phyloP scores from a whole-genome alignment of 2,888 invertebrate genomes.

The Drosophila peninsularis region DNA sequence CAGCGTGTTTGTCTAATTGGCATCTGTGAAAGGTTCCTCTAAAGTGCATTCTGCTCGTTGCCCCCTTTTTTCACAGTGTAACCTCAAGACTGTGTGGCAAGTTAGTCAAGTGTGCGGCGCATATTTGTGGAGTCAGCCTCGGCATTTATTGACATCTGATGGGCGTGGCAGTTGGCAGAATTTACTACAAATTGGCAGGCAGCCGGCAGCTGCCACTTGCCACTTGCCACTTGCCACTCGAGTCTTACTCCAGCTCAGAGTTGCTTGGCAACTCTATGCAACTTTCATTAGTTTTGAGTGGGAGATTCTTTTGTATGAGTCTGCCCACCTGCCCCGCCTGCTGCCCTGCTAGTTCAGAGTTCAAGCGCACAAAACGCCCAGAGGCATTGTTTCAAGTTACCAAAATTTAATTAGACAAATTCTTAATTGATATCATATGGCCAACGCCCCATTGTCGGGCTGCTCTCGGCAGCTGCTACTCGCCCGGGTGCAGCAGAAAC shows the following conservation, averaged over 20 bases:
- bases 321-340: not conserved
- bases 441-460: constrained; percentile 60
- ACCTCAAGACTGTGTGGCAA: constrained; percentile 33
- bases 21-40: constrained; percentile 32
- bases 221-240: constrained; percentile 40
- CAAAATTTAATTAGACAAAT: constrained; percentile 80
- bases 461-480: constrained; percentile 19
- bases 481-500: constrained; percentile 40
- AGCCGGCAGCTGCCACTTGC: constrained; percentile 30
- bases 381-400: constrained; percentile 74
- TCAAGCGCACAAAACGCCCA: constrained; percentile 68
- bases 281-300: constrained; percentile 70
- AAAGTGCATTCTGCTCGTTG: constrained; percentile 30
- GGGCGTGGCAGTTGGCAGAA: constrained; percentile 66
- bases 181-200: constrained; percentile 77
- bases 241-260: constrained; percentile 33
- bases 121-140: constrained; percentile 47
- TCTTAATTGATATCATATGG: constrained; percentile 81
- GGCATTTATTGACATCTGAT: constrained; percentile 75
- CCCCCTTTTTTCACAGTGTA: constrained; percentile 6
- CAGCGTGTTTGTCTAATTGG: constrained; percentile 68
- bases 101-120: constrained; percentile 58
- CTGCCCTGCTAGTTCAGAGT: constrained; percentile 43
- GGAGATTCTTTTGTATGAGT: constrained; percentile 47
- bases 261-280: constrained; percentile 48